Base-by-base conservation (phyloP, 2,888 invertebrate genomes). In the Bellardia bayeri region DNA sequence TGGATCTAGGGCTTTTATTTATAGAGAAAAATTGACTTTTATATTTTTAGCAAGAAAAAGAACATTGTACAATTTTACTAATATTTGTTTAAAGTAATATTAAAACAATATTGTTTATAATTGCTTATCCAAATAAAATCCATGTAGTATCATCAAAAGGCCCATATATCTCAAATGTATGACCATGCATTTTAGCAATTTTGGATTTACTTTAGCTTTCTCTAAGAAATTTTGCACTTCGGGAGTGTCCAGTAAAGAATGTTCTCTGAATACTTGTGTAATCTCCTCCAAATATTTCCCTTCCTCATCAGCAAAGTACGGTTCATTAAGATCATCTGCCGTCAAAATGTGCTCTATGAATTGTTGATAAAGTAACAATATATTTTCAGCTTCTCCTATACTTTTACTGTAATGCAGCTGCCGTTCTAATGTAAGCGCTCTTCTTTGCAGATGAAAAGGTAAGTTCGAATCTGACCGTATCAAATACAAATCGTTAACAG, bases 271-370 rank as follows among this genome's bases (percentile, higher is more conserved):
- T 5, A 56, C 8, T 16, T 45, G 2, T 3, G 61, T n/a, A 64
- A 81, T 56, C 23, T 72, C 72, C 3, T 81, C 64, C 1, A 56
- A 56, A 81, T 40, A 54, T 64, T 54, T 45, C 14, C 56, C 54
- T 11, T 64, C n/a, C 4, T 81, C 72, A 16, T 72, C 64, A 1
- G n/a, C 23, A 16, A 72, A 13, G 5, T 13, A 3, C 9, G 23
- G 0, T 9, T 7, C 1, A 3, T 2, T 56, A 45, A 37, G 4
- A 37, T 33, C 1, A 2, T 56, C 66, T 2, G 6, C 3, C 3
- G 5, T 37, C 6, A n/a, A 6, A 14, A 3, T 40, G 2, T 76
- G 23, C 23, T 14, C n/a, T 7, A 58, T 79, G 23, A 69, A 61
- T 16, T 37, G 16, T 1, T n/a, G 14, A 63, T 63, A 71, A 0